These are phyloP conservation scores for Caenorhabditis brenneri DNA, from an alignment of 1,140 invertebrate species.

Conservation along the genomic window DNA sequence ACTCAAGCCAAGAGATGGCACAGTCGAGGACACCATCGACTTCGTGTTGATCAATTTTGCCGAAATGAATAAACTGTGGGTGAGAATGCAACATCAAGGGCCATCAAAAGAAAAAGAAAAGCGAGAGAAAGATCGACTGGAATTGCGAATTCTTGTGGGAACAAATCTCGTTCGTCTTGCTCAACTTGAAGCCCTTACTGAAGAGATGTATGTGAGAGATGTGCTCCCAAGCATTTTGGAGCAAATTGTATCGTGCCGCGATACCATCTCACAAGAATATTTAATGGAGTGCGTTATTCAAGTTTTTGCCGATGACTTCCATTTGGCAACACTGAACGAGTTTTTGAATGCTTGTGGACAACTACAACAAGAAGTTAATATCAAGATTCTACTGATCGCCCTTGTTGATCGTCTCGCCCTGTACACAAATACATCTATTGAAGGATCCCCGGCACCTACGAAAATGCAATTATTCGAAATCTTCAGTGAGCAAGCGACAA, in stretches of 20 bases:
- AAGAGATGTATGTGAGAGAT: constrained; percentile 88
- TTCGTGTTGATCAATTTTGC: constrained; percentile 98
- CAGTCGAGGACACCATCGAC: constrained; percentile 89
- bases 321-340: constrained; percentile 89
- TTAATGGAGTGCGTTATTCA: constrained; percentile 99
- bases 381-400: constrained; percentile 96
- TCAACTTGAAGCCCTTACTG: constrained; percentile 90
- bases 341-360: constrained; percentile 97
- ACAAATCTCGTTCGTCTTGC: constrained; percentile 95
- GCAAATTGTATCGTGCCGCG: constrained; percentile 94
- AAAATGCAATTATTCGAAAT: constrained; percentile 95
- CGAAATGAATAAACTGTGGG: constrained; percentile 99
- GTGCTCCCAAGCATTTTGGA: constrained; percentile 76
- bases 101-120: constrained; percentile 88
- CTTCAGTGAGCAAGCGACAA: constrained; percentile 94
- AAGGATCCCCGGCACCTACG: constrained; percentile 79
- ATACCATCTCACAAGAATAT: constrained; percentile 97
- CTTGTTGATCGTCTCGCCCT: constrained; percentile 82
- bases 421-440: constrained; percentile 74
- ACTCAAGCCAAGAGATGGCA: constrained; percentile 63
- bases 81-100: constrained; percentile 98
- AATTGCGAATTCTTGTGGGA: constrained; percentile 79
- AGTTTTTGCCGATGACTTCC: constrained; percentile 98
- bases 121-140: constrained; percentile 91
- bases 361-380: constrained; percentile 74